Conservation (phyloP, 2,888 invertebrate species). For the Phengaris arion region DNA sequence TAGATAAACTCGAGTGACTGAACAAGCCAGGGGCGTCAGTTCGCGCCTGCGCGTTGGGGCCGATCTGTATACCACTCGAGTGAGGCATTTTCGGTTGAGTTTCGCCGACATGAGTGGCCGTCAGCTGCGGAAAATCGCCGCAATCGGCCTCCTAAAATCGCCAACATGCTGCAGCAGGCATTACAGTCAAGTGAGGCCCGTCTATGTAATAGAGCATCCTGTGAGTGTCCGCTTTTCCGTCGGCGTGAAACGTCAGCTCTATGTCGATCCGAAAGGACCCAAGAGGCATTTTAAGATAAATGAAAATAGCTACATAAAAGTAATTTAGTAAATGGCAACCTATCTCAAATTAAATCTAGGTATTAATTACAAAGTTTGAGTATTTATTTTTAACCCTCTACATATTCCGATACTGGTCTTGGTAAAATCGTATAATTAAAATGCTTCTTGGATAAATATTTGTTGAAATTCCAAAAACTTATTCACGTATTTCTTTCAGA, state of each 20-base stretch:
- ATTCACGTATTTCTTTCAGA: constrained; percentile 55
- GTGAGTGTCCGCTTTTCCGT: constrained; percentile 59
- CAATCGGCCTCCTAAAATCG: constrained; percentile 45
- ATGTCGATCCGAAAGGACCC: background rate
- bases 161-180: constrained; percentile 55
- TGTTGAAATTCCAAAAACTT: background rate
- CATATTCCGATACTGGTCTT: background rate
- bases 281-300: constrained; percentile 1
- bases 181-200: constrained; percentile 74
- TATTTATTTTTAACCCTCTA: background rate
- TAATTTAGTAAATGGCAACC: background rate
- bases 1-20: constrained; percentile 56
- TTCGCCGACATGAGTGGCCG: constrained; percentile 61
- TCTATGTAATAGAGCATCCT: constrained; percentile 64
- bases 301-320: background rate
- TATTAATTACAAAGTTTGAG: background rate
- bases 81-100: constrained; percentile 43
- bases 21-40: constrained; percentile 54
- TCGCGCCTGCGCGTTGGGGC: constrained; percentile 64
- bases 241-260: constrained; percentile 26
- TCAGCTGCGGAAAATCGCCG: constrained; percentile 61
- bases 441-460: background rate
- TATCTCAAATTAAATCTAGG: background rate
- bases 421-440: background rate
- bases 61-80: constrained; percentile 54